Percentiles rank a stretch among this genome's conserved stretches.
These are phyloP conservation scores for Cyphomyrus plagiostoma DNA, from an alignment of 2,113 vertebrate species.

Conservation along the genomic window DNA sequence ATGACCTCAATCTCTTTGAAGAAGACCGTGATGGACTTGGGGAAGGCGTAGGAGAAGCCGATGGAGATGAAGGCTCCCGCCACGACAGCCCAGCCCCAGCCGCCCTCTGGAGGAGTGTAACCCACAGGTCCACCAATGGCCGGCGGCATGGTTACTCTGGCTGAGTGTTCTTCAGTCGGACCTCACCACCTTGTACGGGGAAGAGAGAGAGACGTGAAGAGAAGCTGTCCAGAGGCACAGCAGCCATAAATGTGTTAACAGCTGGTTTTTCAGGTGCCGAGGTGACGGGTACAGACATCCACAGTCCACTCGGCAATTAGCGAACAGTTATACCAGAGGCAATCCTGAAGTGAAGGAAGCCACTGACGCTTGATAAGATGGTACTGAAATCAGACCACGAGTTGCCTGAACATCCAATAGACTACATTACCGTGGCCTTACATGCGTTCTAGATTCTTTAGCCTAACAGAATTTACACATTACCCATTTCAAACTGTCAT, in stretches of 20 bases:
- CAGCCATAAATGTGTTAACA: neutral
- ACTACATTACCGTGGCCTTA: neutral
- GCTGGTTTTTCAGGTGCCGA: neutral
- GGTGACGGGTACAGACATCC: neutral
- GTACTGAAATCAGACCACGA: neutral
- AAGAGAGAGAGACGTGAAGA: neutral
- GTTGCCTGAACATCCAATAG: neutral
- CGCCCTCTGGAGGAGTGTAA: conserved; percentile 89
- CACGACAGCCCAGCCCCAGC: conserved; percentile 96
- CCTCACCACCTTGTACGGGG: neutral
- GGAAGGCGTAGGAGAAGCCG: conserved; percentile 93
- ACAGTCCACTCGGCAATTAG: neutral
- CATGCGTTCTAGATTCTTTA: neutral
- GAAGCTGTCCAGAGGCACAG: neutral
- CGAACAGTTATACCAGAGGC: neutral
- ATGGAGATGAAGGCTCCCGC: conserved; percentile 91
- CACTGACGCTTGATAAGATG: neutral
- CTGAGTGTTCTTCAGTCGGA: neutral
- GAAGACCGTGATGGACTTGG: conserved; percentile 97
- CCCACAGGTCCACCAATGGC: conserved; percentile 77
- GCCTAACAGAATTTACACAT: neutral
- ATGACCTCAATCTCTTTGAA: conserved; percentile 96
- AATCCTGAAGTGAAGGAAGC: neutral
- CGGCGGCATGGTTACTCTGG: conserved; percentile 67
- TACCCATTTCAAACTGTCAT: neutral